Base-by-base conservation (phyloP, 2,888 invertebrate genomes). In the Synanthedon vespiformis region DNA sequence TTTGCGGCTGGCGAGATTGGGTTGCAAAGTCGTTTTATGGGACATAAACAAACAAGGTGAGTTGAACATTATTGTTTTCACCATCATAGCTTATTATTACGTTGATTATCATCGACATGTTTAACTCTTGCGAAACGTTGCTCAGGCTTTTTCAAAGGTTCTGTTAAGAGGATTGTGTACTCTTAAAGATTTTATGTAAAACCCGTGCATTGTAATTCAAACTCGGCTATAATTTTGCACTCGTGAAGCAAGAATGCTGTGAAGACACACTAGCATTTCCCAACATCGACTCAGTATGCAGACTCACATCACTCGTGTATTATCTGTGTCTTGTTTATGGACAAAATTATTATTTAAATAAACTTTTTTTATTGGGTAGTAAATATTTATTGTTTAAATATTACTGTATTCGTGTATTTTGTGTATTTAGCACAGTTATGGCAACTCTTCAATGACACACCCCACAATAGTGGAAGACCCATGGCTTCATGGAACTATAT, bases 41-140 rank as follows among this genome's bases (percentile, higher is more conserved):
- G 97, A 98, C 78, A 93, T 97, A 61, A 95, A 95, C 72, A 89
- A 92, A 72, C 87, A 90, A 80, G 95, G 95, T 95, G 63, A 89
- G 89, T 83, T 56, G 34, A 50, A 34, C 14, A 44, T 44, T 44
- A 5, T 44, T 12, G 6, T 44, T 44, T 44, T 44, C 13, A 13
- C 4, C 44, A 44, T 4, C 44, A 8, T 44, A 34, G 10, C 34
- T 34, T 10, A 34, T 34, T 34, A 34, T 34, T 22, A 13, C 4
- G 13, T n/a, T 44, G 13, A 44, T 44, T 44, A 44, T 44, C n/a
- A 44, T 44, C 44, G 14, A 8, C 44, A 44, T 44, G 14, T 13
- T 44, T 14, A 14, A 14, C 44, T 44, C 44, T 44, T 44, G 44
- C 44, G 13, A 13, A 44, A 44, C 44, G 14, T 44, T 44, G 44